Base-by-base conservation (phyloP, 1,140 invertebrate genomes). In the Sycophila sp. region DNA sequence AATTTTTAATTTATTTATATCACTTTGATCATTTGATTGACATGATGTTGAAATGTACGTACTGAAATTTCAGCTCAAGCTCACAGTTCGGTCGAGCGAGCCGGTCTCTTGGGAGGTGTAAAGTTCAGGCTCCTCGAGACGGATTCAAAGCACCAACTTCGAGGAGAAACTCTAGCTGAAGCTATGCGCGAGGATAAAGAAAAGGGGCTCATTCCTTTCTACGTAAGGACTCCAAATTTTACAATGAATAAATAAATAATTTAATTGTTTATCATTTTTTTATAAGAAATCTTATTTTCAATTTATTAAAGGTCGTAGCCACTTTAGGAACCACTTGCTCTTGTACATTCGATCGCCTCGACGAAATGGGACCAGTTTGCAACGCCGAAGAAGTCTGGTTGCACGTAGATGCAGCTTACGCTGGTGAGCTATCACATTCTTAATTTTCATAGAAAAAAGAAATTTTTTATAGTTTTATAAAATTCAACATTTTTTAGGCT, bases 401-500 rank as follows among this genome's bases (percentile, higher is more conserved):
- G 1, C 97, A 99, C 81, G 90, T 99, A 0, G 97, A 99, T 82
- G 96, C 96, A 1, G 96, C 97, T 1, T 99, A 99, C 81, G 96
- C 96, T 0, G 92, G 91, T 87, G 22, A 34, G 60, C 51, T 59
- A 47, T 71, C 1, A 6, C 0, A 19, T 17, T 15, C 30, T 53
- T 15, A 53, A 30, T 53, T 28, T 53, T 15, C 26, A 15, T 53
- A 2, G 2, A 53, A 53, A 4, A 13, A 15, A 42, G 2, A 4
- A 42, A 42, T 15, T 47, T 40, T 5, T 15, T 10, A 40, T 15
- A 40, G 26, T 49, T 32, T n/a, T 32, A 47, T 56, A 32, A 32
- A 13, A 55, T n/a, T 19, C 19, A 24, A 47, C 2, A 2, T 7
- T 11, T 75, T 80, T 26, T 47, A 88, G 94, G 96, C 11, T 92